Percentiles rank a stretch among this genome's conserved stretches.
phyloP scores from a whole-genome alignment of 2,888 invertebrate species.

The Argyresthia albistria region DNA sequence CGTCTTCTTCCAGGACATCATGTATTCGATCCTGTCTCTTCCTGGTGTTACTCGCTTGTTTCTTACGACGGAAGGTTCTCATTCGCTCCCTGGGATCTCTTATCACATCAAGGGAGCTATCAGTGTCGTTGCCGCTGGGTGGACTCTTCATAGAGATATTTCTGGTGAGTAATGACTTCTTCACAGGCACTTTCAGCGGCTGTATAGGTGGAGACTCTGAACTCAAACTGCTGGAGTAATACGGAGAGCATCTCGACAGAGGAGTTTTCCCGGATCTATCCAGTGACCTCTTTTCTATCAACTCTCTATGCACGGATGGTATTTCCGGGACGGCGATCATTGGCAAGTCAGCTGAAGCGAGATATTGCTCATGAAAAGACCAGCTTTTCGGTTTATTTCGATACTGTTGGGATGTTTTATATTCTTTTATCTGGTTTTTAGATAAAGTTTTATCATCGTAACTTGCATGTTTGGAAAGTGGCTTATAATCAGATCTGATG shows the following conservation, averaged over 20 bases:
- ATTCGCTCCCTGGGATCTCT: conserved; percentile 78
- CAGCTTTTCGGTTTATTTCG: conserved; percentile 74
- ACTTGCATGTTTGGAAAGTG: conserved; percentile 75
- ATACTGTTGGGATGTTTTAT: conserved; percentile 69
- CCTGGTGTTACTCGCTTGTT: conserved; percentile 73
- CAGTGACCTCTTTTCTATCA: conserved; percentile 48
- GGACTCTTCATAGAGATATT: conserved; percentile 78
- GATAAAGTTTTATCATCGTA: conserved; percentile 76
- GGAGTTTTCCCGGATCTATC: conserved; percentile 68
- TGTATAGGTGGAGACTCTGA: conserved; percentile 82
- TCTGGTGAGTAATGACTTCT: conserved; percentile 73
- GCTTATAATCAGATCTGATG: conserved; percentile 69
- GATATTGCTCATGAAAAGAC: conserved; percentile 76
- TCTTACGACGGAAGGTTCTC: conserved; percentile 78
- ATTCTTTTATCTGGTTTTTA: conserved; percentile 76
- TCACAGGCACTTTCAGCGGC: conserved; percentile 76
- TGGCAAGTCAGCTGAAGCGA: conserved; percentile 67
- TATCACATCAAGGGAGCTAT: conserved; percentile 78
- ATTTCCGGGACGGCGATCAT: conserved; percentile 69
- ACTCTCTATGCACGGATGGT: conserved; percentile 57
- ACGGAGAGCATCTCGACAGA: conserved; percentile 79
- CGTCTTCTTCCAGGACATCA: conserved; percentile 66
- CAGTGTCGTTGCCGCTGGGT: conserved; percentile 82
- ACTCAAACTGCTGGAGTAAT: conserved; percentile 82
- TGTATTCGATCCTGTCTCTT: conserved; percentile 71